These are phyloP conservation scores for Drosophila bifasciata DNA, from an alignment of 1,140 invertebrate genomes.

Conservation along the genomic window DNA sequence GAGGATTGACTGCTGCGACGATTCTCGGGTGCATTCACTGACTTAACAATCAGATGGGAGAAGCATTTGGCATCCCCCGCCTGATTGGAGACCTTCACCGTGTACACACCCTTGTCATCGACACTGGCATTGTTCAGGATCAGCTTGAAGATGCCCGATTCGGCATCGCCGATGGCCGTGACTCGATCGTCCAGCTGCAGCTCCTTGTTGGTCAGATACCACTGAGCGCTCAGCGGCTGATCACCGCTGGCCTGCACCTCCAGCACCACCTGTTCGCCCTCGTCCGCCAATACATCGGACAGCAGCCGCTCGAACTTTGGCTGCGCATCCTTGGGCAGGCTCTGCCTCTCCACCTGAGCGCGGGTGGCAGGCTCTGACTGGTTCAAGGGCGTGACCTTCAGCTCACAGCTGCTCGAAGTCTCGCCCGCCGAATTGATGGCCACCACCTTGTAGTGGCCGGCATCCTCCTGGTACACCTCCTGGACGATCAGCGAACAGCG, in stretches of 20 bases:
- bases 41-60: constrained; percentile 90
- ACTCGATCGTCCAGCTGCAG: constrained; percentile 85
- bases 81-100: constrained; percentile 89
- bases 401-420: constrained; percentile 89
- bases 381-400: constrained; percentile 85
- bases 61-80: constrained; percentile 92
- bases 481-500: constrained; percentile 91
- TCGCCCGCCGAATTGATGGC: constrained; percentile 92
- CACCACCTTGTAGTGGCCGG: constrained; percentile 91
- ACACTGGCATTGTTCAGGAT: constrained; percentile 86
- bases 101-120: constrained; percentile 91
- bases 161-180: constrained; percentile 84
- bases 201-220: constrained; percentile 90
- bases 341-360: constrained; percentile 75
- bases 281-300: constrained; percentile 87
- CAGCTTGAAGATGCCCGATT: constrained; percentile 86
- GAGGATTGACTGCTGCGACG: constrained; percentile 69
- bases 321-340: constrained; percentile 82
- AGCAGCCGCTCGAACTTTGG: constrained; percentile 90
- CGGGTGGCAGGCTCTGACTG: constrained; percentile 73
- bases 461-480: constrained; percentile 90
- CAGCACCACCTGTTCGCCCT: constrained; percentile 89
- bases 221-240: constrained; percentile 89
- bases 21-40: constrained; percentile 82
- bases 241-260: constrained; percentile 90